Evolutionary conservation across 2,113 vertebrate genomes (phyloP), one percentile per base, ranked within the genome.

Genomic region (Varanus salvator): DNA sequence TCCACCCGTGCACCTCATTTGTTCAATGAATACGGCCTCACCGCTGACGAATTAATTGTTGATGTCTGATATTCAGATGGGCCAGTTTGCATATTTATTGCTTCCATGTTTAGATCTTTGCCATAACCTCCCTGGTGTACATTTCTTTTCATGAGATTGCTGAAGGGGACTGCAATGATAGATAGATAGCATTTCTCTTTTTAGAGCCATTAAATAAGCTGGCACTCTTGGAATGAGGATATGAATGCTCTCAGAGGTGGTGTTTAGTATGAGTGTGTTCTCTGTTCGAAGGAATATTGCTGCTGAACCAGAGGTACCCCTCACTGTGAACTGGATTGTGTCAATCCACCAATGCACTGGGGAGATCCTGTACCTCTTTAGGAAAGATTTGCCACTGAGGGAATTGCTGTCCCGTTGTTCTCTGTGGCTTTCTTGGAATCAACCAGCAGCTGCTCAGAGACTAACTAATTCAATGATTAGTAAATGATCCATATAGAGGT

Each of bases 351-450:
- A 87, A 96, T 97, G 95, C 95, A 96, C 96, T 95, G 95, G 96
- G 91, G 93, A 97, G 93, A 94, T 95, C 93, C 96, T 93, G 91
- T 96, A 95, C 60, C 95, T 96, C 96, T 96, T 96, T 97, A 96
- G 91, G 88, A 95, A 96, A 94, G 93, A 87, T 91, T 95, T 96
- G 88, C 69, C 85, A 91, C 93, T 91, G 17, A 92, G 95, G 92
- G 95, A 93, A 91, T 93, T 80, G 89, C 85, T 93, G 90, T 93
- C 80, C 89, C 38, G 3, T 44, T 3, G 3, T 44, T 44, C 38
- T 44, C 38, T 44, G 88, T 94, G 85, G 91, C 95, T 96, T 96
- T 95, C 90, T 94, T 92, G 77, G 83, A 90, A 93, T 94, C 94
- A 97, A 91, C 87, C 89, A 95, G 89, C 80, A 87, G 80, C 85